Percentiles rank a stretch among this genome's conserved stretches.
Conservation (phyloP, 2,113 vertebrate genomes). For the Felis chaus region DNA sequence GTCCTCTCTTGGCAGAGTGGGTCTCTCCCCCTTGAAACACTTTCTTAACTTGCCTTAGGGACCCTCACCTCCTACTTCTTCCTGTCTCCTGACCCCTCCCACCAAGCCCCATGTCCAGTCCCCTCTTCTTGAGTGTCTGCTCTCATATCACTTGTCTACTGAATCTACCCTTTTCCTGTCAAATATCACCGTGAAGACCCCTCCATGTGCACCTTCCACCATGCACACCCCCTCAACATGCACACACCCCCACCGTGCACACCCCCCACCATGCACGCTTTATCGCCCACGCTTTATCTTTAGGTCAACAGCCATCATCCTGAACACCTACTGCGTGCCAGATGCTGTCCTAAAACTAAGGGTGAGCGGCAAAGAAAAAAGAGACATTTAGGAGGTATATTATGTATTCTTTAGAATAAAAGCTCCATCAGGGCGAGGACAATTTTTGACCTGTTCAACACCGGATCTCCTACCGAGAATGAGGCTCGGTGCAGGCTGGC, state of each 20-base stretch:
- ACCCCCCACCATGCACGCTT: no score
- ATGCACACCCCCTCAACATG: background rate
- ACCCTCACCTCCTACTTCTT: fast-evolving
- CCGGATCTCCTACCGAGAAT: no score
- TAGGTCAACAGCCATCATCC: fast-evolving
- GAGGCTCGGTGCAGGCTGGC: background rate
- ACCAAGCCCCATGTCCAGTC: no score
- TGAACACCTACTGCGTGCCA: background rate
- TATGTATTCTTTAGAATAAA: background rate
- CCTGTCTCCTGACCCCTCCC: fast-evolving
- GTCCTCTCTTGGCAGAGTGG: background rate
- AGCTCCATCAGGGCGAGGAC: background rate
- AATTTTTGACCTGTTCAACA: background rate
- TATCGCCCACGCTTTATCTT: fast-evolving
- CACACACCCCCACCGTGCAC: no score
- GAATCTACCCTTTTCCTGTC: background rate
- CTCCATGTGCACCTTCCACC: background rate
- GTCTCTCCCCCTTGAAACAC: no score
- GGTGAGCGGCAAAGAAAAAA: background rate
- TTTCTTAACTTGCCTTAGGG: background rate
- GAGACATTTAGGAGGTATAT: background rate
- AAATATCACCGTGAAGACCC: background rate
- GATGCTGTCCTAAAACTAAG: background rate
- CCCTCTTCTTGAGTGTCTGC: background rate
- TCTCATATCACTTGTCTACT: background rate